A percentile compares a stretch with the other conserved stretches of the same genome.
Evolutionary conservation across 2,888 invertebrate species (phyloP).

Genomic region (Arge pagana): DNA sequence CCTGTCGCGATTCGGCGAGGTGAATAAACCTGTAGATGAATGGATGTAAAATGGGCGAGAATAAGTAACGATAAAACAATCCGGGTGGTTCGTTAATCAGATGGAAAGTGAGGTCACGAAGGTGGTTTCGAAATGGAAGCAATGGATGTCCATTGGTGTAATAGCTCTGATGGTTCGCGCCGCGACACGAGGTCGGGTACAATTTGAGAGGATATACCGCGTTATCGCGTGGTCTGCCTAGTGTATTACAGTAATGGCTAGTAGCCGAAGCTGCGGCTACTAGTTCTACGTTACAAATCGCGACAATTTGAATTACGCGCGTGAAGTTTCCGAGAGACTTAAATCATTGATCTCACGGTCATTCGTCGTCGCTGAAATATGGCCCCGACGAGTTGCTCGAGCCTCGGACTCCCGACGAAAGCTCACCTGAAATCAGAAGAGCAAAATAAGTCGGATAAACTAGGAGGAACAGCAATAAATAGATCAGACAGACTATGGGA

Average conservation of each 20-base stretch:
- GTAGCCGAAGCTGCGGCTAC: constrained; percentile 1
- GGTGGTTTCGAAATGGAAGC: background rate
- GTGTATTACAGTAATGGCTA: constrained; percentile 26
- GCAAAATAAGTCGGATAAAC: background rate
- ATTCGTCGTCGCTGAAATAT: background rate
- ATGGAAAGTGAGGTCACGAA: constrained; percentile 3
- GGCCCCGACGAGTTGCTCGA: no score
- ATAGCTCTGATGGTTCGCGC: constrained; percentile 15
- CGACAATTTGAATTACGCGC: constrained; percentile 9
- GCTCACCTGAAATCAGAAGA: constrained; percentile 18
- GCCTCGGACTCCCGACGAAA: background rate
- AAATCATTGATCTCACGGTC: background rate
- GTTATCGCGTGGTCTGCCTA: constrained; percentile 39
- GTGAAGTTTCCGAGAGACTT: background rate
- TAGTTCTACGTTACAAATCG: constrained; percentile 13
- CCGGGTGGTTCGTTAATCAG: constrained; percentile 6
- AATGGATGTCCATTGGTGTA: constrained; percentile 19
- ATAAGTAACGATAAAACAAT: no score
- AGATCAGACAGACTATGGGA: no score
- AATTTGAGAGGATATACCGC: constrained; percentile 48
- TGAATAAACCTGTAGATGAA: no score
- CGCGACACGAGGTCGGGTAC: constrained; percentile 35
- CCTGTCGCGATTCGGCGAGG: no score
- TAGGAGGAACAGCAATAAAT: no score
- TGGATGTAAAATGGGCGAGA: no score